phyloP scores from a whole-genome alignment of 2,113 vertebrate species.

The Pedetes capensis region DNA sequence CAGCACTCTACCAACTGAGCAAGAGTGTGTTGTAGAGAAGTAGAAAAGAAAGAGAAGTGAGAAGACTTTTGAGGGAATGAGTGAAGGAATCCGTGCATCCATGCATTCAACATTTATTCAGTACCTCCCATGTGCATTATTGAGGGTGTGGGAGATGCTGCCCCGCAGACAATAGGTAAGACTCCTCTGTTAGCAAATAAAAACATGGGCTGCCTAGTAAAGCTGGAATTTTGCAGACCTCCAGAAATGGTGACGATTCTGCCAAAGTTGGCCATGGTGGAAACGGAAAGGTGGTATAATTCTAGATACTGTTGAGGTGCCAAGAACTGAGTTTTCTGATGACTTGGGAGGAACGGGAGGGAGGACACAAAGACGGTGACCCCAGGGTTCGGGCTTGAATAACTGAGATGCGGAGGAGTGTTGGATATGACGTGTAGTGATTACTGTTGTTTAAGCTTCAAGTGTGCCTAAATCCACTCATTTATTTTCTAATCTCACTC shows the following conservation, averaged over 20 bases:
- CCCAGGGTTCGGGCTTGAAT: not conserved
- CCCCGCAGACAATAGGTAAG: rapidly evolving
- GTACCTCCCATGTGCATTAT: not conserved
- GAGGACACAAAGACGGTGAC: not conserved
- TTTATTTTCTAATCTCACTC: not conserved
- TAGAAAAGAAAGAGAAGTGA: not conserved
- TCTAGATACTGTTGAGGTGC: not conserved
- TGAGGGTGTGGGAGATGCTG: not conserved
- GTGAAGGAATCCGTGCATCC: not conserved
- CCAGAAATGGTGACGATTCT: not conserved
- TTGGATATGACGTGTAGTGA: no score
- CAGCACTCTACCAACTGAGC: no score
- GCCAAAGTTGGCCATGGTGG: not conserved
- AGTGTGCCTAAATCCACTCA: not conserved
- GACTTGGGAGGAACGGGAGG: not conserved
- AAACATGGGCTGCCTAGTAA: not conserved
- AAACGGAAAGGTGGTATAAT: not conserved
- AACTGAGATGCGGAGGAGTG: not conserved
- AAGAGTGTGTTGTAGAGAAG: no score
- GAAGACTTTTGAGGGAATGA: not conserved
- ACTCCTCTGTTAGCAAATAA: not conserved
- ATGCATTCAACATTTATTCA: not conserved
- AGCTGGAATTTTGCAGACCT: not conserved
- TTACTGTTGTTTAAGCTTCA: not conserved
- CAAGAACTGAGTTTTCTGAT: not conserved